These are phyloP conservation scores for Yasuhikotakia modesta DNA, from an alignment of 2,797 vertebrate species.

Conservation along the genomic window DNA sequence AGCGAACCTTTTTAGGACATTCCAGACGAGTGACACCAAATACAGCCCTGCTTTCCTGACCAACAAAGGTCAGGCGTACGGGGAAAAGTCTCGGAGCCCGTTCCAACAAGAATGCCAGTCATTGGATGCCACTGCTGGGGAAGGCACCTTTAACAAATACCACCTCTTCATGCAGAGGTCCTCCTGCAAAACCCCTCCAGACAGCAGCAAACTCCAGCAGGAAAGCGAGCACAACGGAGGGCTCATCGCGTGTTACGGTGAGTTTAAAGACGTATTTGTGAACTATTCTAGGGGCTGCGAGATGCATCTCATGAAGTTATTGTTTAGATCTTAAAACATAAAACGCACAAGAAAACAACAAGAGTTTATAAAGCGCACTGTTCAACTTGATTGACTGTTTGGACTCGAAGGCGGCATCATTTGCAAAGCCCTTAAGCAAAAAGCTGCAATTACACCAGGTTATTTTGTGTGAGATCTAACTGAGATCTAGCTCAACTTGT, in stretches of 20 bases:
- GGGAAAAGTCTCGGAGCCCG: constrained; percentile 84
- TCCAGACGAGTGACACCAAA: constrained; percentile 88
- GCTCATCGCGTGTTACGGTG: constrained; percentile 90
- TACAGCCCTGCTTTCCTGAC: constrained; percentile 91
- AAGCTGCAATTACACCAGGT: constrained; percentile 17
- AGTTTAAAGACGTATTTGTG: constrained; percentile 67
- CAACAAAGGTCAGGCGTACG: constrained; percentile 93
- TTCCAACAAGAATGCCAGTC: constrained; percentile 92
- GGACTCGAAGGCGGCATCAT: background rate
- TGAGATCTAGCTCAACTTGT: background rate
- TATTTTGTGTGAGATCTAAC: background rate
- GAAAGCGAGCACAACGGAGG: constrained; percentile 84
- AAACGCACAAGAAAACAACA: background rate
- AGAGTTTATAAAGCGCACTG: no score
- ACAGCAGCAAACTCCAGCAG: constrained; percentile 85
- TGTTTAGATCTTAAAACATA: background rate
- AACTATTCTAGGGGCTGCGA: background rate
- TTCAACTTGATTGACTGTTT: background rate
- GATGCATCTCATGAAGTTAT: background rate
- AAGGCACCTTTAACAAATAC: constrained; percentile 92
- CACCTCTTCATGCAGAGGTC: constrained; percentile 90
- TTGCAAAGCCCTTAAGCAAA: constrained; percentile 16
- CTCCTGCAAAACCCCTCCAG: constrained; percentile 89
- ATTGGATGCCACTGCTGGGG: constrained; percentile 86
- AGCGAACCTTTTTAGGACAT: constrained; percentile 90